phyloP scores from a whole-genome alignment of 2,888 invertebrate genomes.

The Crematogaster levior region DNA sequence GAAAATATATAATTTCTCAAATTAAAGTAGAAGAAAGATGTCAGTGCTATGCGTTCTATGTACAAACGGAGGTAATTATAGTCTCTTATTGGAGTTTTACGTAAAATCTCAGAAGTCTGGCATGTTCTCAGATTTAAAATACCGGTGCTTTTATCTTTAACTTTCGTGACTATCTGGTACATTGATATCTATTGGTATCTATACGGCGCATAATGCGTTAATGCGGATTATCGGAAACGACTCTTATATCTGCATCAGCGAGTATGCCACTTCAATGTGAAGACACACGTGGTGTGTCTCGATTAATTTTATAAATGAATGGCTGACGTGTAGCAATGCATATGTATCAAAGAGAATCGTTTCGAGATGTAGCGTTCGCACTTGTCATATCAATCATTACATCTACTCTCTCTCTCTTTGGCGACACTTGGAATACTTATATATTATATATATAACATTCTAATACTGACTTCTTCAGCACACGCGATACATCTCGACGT shows the following conservation, averaged over 20 bases:
- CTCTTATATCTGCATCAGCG: not conserved
- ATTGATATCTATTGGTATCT: not conserved
- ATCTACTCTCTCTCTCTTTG: not conserved
- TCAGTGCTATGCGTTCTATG: not conserved
- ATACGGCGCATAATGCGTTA: not conserved
- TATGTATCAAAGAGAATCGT: constrained; percentile 1
- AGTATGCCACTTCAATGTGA: not conserved
- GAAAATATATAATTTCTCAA: not conserved
- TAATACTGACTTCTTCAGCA: not conserved
- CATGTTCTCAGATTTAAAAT: not conserved
- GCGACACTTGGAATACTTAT: not conserved
- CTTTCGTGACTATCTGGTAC: not conserved
- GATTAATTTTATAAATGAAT: constrained; percentile 6
- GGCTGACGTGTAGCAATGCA: not conserved
- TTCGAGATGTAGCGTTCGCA: constrained; percentile 13
- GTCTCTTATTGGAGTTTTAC: not conserved
- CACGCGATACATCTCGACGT: not conserved
- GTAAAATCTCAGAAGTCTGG: not conserved
- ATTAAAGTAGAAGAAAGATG: not conserved
- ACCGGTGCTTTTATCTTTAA: not conserved
- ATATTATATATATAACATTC: not conserved
- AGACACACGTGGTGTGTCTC: not conserved
- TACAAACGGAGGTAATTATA: not conserved
- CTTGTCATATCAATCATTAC: not conserved
- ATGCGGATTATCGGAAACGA: not conserved